Evolutionary conservation across 2,113 vertebrate species (phyloP).

Genomic region (Lamprotornis superbus): DNA sequence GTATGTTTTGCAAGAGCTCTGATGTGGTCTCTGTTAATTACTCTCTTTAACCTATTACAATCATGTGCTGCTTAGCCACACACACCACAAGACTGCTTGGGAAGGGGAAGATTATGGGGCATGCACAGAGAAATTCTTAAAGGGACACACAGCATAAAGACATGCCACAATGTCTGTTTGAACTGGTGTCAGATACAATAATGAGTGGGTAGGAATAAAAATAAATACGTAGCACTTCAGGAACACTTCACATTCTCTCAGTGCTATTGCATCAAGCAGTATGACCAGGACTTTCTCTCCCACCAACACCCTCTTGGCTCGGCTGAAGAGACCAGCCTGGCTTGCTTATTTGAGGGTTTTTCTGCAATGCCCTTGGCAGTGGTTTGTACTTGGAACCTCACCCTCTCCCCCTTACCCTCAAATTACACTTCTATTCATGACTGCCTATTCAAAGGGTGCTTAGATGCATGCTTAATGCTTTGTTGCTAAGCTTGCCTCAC

Average conservation of each 20-base stretch:
- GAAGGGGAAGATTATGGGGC: slow-evolving; percentile 14
- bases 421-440: slow-evolving; percentile 5
- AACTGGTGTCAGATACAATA: slow-evolving; percentile 17
- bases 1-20: slow-evolving; percentile 39
- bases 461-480: not conserved
- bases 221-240: not conserved
- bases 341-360: not conserved
- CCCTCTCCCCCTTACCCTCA: not conserved
- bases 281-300: not conserved
- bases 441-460: not conserved
- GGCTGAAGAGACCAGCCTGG: not conserved
- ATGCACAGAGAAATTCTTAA: not conserved
- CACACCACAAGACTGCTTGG: slow-evolving; percentile 27
- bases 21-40: slow-evolving; percentile 62
- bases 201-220: slow-evolving; percentile 24
- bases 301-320: not conserved
- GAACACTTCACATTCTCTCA: not conserved
- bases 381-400: not conserved
- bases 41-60: slow-evolving; percentile 28
- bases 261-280: not conserved
- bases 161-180: not conserved
- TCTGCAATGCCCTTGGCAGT: not conserved
- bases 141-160: not conserved
- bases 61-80: slow-evolving; percentile 23
- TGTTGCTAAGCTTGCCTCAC: not conserved